Evolutionary conservation across 2,797 vertebrate species (phyloP), one percentile per base, ranked within the genome.

Genomic region (Pangasius macronema): DNA sequence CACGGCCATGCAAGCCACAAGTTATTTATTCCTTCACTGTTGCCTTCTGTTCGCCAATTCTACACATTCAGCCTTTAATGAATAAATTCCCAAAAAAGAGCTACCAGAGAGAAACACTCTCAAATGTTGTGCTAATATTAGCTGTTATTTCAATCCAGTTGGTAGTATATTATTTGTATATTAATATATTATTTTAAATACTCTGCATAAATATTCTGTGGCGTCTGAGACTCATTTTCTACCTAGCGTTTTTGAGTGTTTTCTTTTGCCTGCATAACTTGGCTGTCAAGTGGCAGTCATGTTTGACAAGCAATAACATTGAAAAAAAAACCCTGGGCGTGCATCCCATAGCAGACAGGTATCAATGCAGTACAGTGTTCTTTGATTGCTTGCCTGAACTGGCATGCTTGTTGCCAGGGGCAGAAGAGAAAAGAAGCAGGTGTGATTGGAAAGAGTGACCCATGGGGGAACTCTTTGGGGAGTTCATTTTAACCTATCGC

Each of bases 311-410:
- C 22, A 83, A 59, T 83, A 82, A 86, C 84, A 87, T 85, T 82
- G 14, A 57, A 72, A 27, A 55, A 83, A 84, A 83, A 87, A 36
- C 75, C 68, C 42, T 84, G 79, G 87, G 81, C 70, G 53, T 88
- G 68, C 18, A 83, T 73, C 81, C 39, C 67, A 55, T 68, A 82
- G 57, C 61, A 86, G 61, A 59, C 61, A 83, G n/a, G 67, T 83
- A 83, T 85, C 87, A 90, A 83, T 85, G 89, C 53, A 83, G 55
- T 84, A 57, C 57, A 81, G 63, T 86, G 80, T 85, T 90, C 86
- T 83, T 73, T 89, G 82, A 85, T 87, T 85, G 86, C 94, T 90
- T 96, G 95, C 90, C 91, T 91, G 86, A 89, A 93, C 94, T 93
- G 77, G 93, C 88, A 91, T 79, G 86, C 89, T 61, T 93, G 86